Percentiles rank a stretch among this genome's conserved stretches.
Conservation (phyloP, 2,797 vertebrate genomes). For the Microctenopoma stevenorrisi region DNA sequence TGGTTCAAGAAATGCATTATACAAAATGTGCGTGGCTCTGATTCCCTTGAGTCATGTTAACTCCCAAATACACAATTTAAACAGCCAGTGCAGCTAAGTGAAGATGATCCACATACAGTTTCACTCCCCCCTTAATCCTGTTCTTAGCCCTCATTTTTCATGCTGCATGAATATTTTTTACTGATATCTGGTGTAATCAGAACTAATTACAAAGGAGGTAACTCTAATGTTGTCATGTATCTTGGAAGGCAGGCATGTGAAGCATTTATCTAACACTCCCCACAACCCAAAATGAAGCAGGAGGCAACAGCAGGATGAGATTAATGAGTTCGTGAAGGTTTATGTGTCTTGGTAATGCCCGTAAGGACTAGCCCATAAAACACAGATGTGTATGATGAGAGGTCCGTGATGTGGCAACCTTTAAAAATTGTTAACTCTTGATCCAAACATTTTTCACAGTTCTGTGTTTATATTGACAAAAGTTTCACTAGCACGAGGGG, state of each 20-base stretch:
- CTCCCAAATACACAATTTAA: constrained; percentile 43
- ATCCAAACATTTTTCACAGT: constrained; percentile 10
- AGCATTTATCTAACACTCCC: constrained; percentile 36
- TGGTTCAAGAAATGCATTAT: constrained; percentile 49
- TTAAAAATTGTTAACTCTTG: constrained; percentile 26
- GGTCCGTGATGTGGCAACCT: constrained; percentile 26
- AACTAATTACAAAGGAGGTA: constrained; percentile 43
- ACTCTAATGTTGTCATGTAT: constrained; percentile 23
- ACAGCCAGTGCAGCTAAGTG: constrained; percentile 19
- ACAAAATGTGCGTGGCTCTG: constrained; percentile 39
- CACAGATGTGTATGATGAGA: constrained; percentile 9
- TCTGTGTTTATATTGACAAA: constrained; percentile 25
- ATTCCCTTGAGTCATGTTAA: constrained; percentile 54
- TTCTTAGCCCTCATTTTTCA: constrained; percentile 27
- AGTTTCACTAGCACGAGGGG: constrained; percentile 9
- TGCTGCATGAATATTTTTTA: not conserved
- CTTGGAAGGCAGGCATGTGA: constrained; percentile 28
- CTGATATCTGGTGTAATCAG: constrained; percentile 30
- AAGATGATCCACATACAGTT: constrained; percentile 26
- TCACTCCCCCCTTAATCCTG: constrained; percentile 28
- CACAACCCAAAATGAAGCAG: constrained; percentile 15
- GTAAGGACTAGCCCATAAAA: constrained; percentile 43
- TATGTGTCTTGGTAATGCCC: constrained; percentile 54
- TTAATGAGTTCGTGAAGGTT: constrained; percentile 48
- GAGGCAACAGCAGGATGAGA: constrained; percentile 24